Conservation (phyloP, 2,888 invertebrate genomes). For the Automeris io region DNA sequence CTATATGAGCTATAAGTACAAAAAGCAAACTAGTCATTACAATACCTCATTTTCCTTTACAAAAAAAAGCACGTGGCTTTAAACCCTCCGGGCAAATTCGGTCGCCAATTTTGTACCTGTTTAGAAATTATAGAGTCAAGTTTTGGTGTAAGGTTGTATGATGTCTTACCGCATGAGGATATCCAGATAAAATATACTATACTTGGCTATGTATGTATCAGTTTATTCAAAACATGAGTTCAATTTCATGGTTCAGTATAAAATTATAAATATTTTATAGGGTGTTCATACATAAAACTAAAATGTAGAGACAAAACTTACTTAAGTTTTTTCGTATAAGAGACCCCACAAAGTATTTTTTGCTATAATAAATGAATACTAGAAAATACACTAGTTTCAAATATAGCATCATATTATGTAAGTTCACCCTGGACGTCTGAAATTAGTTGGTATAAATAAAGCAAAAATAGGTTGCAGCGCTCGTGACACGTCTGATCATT, state of each 20-base stretch:
- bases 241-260: background rate
- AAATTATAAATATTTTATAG: background rate
- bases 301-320: no score
- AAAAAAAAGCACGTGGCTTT: slow-evolving; percentile 53
- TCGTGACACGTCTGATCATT: no score
- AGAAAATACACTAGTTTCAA: no score
- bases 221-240: background rate
- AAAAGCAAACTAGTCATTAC: slow-evolving; percentile 51
- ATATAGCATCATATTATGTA: no score
- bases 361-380: no score
- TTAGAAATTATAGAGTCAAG: slow-evolving; percentile 75
- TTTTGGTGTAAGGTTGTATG: slow-evolving; percentile 13
- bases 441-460: no score
- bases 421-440: no score
- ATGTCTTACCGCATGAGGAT: background rate
- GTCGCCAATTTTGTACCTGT: slow-evolving; percentile 74
- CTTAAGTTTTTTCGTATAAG: no score
- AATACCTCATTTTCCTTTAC: slow-evolving; percentile 62
- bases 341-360: no score
- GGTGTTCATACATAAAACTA: no score
- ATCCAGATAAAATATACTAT: background rate
- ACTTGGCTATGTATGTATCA: background rate
- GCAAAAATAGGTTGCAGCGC: no score
- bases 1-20: background rate
- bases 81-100: slow-evolving; percentile 54